phyloP scores from a whole-genome alignment of 2,113 vertebrate species.

The Sorex fumeus region DNA sequence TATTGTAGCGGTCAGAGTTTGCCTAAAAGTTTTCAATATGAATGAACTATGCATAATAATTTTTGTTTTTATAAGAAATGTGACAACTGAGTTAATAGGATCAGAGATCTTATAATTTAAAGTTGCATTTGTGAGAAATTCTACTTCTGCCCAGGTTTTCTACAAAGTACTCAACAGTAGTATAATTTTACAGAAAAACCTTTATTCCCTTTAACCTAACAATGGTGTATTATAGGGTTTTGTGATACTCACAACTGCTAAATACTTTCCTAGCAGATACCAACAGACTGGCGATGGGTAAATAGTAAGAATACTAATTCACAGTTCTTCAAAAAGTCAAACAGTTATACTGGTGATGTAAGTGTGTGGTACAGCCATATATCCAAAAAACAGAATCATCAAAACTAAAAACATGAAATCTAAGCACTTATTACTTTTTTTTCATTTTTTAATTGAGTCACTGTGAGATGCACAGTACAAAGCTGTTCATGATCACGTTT shows the following conservation, averaged over 20 bases:
- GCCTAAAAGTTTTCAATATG: conserved; percentile 26
- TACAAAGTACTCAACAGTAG: conserved; percentile 47
- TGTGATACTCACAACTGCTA: conserved; percentile 6
- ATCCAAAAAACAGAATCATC: no score
- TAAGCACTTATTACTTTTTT: not conserved
- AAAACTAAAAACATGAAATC: no score
- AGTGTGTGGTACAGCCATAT: no score
- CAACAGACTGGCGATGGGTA: not conserved
- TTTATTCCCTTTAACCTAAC: conserved; percentile 36
- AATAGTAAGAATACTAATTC: conserved; percentile 49
- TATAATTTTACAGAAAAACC: conserved; percentile 45
- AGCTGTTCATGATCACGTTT: no score
- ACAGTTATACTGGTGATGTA: no score
- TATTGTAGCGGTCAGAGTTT: conserved; percentile 50
- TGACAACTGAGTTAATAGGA: conserved; percentile 34
- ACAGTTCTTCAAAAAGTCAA: conserved; percentile 17
- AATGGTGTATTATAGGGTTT: conserved; percentile 52
- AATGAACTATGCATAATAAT: conserved; percentile 39
- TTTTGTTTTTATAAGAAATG: conserved; percentile 58
- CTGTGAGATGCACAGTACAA: no score
- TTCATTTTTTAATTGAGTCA: not conserved
- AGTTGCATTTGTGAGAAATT: conserved; percentile 43
- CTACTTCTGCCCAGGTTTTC: conserved; percentile 62
- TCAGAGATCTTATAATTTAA: conserved; percentile 48
- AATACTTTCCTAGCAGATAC: conserved; percentile 32